A percentile compares a stretch with the other conserved stretches of the same genome.
Evolutionary conservation across 1,140 invertebrate genomes (phyloP).

Genomic region (Pomacea maculata): DNA sequence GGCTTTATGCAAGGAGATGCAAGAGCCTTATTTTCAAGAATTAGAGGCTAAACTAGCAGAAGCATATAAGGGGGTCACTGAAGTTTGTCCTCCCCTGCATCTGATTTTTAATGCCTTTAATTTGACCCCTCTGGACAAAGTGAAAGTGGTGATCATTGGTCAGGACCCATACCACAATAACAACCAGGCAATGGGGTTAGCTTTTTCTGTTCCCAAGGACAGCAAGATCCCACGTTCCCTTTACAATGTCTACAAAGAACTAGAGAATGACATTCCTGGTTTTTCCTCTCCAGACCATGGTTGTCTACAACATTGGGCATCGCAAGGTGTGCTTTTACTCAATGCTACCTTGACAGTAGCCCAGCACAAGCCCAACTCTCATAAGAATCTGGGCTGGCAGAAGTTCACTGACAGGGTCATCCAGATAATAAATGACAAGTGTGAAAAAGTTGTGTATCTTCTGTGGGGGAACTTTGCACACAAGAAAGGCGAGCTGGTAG

Average conservation of each 20-base stretch:
- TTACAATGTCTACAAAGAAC: constrained; percentile 76
- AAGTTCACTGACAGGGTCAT: constrained; percentile 74
- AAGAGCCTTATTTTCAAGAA: constrained; percentile 34
- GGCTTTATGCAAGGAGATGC: constrained; percentile 27
- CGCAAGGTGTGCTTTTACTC: constrained; percentile 74
- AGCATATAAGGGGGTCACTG: constrained; percentile 35
- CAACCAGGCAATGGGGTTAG: constrained; percentile 71
- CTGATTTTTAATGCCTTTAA: constrained; percentile 54
- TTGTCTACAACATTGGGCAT: constrained; percentile 71
- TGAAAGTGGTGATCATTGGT: constrained; percentile 70
- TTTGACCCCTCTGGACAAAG: constrained; percentile 49
- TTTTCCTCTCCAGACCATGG: constrained; percentile 72
- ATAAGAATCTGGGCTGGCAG: constrained; percentile 73
- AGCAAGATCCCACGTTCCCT: constrained; percentile 72
- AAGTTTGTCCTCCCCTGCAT: constrained; percentile 48
- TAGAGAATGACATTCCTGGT: constrained; percentile 68
- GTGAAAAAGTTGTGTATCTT: constrained; percentile 72
- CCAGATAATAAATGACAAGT: constrained; percentile 56
- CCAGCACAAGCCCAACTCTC: constrained; percentile 72
- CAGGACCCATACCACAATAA: constrained; percentile 76
- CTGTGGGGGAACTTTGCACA: constrained; percentile 77
- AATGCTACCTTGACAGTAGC: constrained; percentile 76
- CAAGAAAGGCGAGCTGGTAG: constrained; percentile 72
- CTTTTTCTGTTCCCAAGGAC: constrained; percentile 73
- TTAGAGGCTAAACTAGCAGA: constrained; percentile 31